Evolutionary conservation across 2,797 vertebrate genomes (phyloP).

Genomic region (Lepilemur septentrionalis): DNA sequence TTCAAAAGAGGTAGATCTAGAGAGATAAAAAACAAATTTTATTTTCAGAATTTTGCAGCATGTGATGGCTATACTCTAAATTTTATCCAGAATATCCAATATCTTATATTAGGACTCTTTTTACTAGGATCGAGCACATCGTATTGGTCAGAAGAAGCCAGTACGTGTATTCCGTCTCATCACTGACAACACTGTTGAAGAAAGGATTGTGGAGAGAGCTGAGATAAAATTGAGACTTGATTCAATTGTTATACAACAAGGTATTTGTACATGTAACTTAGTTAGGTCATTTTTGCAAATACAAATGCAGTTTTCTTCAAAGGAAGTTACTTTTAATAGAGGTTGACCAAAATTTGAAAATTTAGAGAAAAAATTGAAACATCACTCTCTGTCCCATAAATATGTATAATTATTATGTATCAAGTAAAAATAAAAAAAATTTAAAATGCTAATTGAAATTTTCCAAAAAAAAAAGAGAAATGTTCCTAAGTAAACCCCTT

Average conservation of each 20-base stretch:
- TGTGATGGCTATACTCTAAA: neutral
- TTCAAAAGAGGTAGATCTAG: constrained; percentile 25
- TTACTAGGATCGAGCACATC: constrained; percentile 89
- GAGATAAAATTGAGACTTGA: constrained; percentile 90
- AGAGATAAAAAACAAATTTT: constrained; percentile 44
- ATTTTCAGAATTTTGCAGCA: constrained; percentile 9
- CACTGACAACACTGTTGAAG: constrained; percentile 90
- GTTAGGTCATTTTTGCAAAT: neutral
- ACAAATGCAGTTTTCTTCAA: neutral
- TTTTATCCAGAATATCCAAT: constrained; percentile 19
- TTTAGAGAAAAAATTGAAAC: constrained; percentile 5
- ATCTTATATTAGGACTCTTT: constrained; percentile 71
- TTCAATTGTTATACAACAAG: constrained; percentile 91
- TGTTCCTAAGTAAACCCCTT: neutral
- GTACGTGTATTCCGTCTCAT: constrained; percentile 90
- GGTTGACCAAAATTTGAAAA: constrained; percentile 20
- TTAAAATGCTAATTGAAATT: neutral
- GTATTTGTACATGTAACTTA: constrained; percentile 79
- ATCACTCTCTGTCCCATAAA: neutral
- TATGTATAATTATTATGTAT: neutral
- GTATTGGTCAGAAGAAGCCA: constrained; percentile 90
- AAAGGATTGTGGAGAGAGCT: constrained; percentile 91
- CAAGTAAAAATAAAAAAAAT: neutral
- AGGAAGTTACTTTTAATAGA: constrained; percentile 34
- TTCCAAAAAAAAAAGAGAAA: neutral